phyloP scores from a whole-genome alignment of 2,888 invertebrate species.

The Xestobium rufovillosum region DNA sequence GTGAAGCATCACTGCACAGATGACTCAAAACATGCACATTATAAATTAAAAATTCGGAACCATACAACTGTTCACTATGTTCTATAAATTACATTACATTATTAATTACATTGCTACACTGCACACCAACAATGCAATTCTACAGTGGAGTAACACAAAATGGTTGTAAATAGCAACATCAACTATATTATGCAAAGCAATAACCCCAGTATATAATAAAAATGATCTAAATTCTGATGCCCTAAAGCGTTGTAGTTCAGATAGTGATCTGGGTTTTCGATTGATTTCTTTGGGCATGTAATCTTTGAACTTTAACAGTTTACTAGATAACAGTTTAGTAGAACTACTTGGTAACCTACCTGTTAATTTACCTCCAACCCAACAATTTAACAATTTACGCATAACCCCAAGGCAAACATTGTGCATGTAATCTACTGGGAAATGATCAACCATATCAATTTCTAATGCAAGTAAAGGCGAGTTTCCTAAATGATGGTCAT shows the following conservation, averaged over 20 bases:
- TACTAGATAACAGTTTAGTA: constrained; percentile 6
- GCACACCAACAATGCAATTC: constrained; percentile 8
- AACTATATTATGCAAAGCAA: constrained; percentile 8
- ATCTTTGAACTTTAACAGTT: constrained; percentile 8
- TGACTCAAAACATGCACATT: constrained; percentile 14
- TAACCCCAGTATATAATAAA: constrained; percentile 13
- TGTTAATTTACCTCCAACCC: constrained; percentile 8
- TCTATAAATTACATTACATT: constrained; percentile 11
- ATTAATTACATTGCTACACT: constrained; percentile 8
- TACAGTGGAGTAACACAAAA: constrained; percentile 12
- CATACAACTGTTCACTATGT: constrained; percentile 13
- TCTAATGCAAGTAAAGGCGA: constrained; percentile 15
- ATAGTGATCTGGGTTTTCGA: constrained; percentile 13
- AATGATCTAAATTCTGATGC: constrained; percentile 9
- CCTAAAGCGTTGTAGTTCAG: constrained; percentile 14
- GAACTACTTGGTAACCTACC: constrained; percentile 3
- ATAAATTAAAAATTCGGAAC: constrained; percentile 11
- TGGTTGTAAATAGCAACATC: constrained; percentile 11
- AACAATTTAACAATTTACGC: constrained; percentile 16
- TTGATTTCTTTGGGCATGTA: constrained; percentile 15
- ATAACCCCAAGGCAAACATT: constrained; percentile 14
- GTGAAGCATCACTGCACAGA: constrained; percentile 10
- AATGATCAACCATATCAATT: constrained; percentile 14
- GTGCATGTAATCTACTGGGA: constrained; percentile 19
- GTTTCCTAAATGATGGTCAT: constrained; percentile 17